Percentiles rank a stretch among this genome's conserved stretches.
Evolutionary conservation across 2,888 invertebrate genomes (phyloP).

Genomic region (Mechanitis mazaeus): DNA sequence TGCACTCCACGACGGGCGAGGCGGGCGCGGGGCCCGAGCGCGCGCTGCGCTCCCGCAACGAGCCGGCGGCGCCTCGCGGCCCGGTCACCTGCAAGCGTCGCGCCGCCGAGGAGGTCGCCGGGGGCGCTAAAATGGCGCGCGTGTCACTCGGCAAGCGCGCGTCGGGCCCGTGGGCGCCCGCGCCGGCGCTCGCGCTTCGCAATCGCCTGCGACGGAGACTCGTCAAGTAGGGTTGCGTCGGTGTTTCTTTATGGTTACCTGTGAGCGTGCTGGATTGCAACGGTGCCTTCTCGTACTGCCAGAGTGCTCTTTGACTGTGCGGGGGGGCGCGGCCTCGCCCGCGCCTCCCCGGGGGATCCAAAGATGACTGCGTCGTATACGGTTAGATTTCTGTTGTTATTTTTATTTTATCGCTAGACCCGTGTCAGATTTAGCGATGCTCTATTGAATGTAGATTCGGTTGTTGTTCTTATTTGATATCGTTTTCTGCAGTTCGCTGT

Average conservation of each 20-base stretch:
- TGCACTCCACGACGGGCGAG: constrained; percentile 52
- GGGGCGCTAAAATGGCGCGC: constrained; percentile 34
- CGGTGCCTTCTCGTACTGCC: constrained; percentile 56
- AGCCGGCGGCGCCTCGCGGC: constrained; percentile 30
- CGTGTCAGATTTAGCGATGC: constrained; percentile 31
- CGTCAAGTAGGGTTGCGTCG: constrained; percentile 50
- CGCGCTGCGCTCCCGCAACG: constrained; percentile 40
- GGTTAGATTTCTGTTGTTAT: constrained; percentile 59
- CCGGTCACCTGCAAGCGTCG: constrained; percentile 30
- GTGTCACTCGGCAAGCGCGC: constrained; percentile 33
- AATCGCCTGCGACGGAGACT: constrained; percentile 64
- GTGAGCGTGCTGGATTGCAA: constrained; percentile 38
- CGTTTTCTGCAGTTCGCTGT: constrained; percentile 8
- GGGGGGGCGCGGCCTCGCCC: constrained; percentile 25
- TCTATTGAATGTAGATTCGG: constrained; percentile 27
- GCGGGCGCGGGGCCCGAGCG: constrained; percentile 33
- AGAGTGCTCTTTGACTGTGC: constrained; percentile 45
- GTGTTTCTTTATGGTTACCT: constrained; percentile 39
- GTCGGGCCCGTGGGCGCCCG: constrained; percentile 59
- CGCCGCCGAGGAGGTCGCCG: constrained; percentile 49
- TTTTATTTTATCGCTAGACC: constrained; percentile 37
- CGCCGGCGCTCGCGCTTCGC: constrained; percentile 60
- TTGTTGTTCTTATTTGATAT: constrained; percentile 13
- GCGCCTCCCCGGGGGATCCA: constrained; percentile 47
- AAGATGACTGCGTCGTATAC: constrained; percentile 65